Percentiles rank a stretch among this genome's conserved stretches.
Evolutionary conservation across 64 coral and sea anemone species (phyloP).

Genomic region (Pachyseris speciosa): DNA sequence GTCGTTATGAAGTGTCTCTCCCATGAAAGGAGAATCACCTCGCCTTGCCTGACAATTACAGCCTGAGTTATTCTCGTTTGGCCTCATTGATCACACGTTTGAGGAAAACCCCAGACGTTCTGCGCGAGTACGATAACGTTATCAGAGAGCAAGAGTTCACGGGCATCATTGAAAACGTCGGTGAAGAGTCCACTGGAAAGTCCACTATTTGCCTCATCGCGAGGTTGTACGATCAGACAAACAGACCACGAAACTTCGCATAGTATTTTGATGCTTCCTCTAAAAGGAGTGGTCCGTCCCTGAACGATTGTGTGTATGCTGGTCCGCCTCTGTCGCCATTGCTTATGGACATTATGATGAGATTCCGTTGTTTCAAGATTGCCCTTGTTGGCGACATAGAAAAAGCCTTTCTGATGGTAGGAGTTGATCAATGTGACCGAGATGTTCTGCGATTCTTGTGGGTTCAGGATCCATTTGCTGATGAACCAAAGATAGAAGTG

Average conservation of each 20-base stretch:
- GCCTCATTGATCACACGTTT: too few relatives aligned
- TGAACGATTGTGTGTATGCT: background rate
- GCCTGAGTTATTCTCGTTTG: too few relatives aligned
- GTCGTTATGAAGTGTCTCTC: too few relatives aligned
- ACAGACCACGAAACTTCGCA: conserved; percentile 21
- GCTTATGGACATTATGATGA: conserved; percentile 1
- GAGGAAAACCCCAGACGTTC: too few relatives aligned
- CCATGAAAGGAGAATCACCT: too few relatives aligned
- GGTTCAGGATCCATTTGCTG: background rate
- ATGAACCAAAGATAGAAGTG: background rate
- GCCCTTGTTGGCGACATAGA: background rate
- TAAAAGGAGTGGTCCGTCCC: too few relatives aligned
- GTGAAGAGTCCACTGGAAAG: background rate
- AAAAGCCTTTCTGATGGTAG: background rate
- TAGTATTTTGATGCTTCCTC: background rate
- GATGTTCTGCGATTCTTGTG: background rate
- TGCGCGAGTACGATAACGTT: background rate
- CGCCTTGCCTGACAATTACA: too few relatives aligned
- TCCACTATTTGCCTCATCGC: conserved; percentile 49
- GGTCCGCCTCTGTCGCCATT: background rate
- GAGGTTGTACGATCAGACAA: conserved; percentile 33
- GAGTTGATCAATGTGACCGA: background rate
- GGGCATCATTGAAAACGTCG: background rate
- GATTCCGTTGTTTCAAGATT: background rate
- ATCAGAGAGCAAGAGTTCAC: background rate